Percentiles rank a stretch among this genome's conserved stretches.
phyloP scores from a whole-genome alignment of 2,113 vertebrate genomes.

The Cyanoderma ruficeps region DNA sequence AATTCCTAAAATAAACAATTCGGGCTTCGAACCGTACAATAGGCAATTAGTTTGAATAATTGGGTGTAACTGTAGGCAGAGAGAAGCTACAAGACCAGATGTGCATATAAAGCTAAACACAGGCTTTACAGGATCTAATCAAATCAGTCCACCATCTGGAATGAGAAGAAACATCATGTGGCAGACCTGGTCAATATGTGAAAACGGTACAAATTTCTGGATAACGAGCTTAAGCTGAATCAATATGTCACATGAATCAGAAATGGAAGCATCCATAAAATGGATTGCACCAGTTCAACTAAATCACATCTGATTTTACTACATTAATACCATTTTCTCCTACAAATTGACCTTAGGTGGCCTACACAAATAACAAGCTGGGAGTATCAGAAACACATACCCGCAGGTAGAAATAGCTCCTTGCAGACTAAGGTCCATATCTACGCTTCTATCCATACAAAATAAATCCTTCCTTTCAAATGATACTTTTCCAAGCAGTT shows the following conservation, averaged over 20 bases:
- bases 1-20: conserved; percentile 35
- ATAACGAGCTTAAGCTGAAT: neutral
- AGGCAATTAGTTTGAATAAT: conserved; percentile 50
- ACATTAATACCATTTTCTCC: neutral
- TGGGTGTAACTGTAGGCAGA: conserved; percentile 11
- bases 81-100: conserved; percentile 45
- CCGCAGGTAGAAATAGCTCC: neutral
- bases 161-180: neutral
- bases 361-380: neutral
- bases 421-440: neutral
- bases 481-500: neutral
- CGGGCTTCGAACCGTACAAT: neutral
- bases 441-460: neutral
- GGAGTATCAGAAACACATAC: neutral
- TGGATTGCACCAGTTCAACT: neutral
- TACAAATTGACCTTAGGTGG: neutral
- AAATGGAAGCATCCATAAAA: conserved; percentile 8
- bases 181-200: neutral
- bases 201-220: conserved; percentile 15
- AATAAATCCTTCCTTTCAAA: neutral
- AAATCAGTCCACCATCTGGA: conserved; percentile 41
- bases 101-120: neutral
- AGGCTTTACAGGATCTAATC: conserved; percentile 14
- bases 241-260: neutral
- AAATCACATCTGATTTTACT: neutral